These are phyloP conservation scores for Tetropium fuscum DNA, from an alignment of 2,888 invertebrate genomes.

Conservation along the genomic window DNA sequence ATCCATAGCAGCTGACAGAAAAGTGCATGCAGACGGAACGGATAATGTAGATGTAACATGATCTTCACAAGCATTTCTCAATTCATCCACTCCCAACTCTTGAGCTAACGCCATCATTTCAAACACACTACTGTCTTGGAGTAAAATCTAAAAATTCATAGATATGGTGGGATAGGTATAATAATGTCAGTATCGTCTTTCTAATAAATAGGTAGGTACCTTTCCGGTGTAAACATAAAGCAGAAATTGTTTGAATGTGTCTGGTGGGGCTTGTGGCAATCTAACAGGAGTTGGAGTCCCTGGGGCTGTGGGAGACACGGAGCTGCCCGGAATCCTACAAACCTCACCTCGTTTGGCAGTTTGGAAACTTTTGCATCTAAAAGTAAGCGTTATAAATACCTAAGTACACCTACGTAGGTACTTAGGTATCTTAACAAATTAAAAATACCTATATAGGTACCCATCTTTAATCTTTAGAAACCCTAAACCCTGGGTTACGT, in stretches of 20 bases:
- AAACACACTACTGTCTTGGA: slow-evolving; percentile 90
- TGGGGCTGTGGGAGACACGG: slow-evolving; percentile 80
- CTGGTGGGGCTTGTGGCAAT: slow-evolving; percentile 87
- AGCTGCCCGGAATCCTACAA: slow-evolving; percentile 84
- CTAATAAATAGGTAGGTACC: slow-evolving; percentile 67
- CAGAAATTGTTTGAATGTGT: slow-evolving; percentile 88
- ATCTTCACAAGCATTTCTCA: slow-evolving; percentile 88
- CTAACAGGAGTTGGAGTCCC: slow-evolving; percentile 86
- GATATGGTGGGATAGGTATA: too few species aligned
- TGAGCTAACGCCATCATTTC: slow-evolving; percentile 92
- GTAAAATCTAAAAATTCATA: slow-evolving; percentile 71
- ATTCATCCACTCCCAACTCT: slow-evolving; percentile 88
- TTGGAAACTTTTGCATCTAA: slow-evolving; percentile 91
- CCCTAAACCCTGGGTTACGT: too few species aligned
- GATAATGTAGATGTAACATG: slow-evolving; percentile 92
- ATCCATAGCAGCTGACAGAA: slow-evolving; percentile 88
- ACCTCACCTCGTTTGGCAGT: slow-evolving; percentile 87
- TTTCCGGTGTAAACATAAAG: slow-evolving; percentile 93
- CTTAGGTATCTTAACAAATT: too few species aligned
- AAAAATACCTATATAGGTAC: too few species aligned
- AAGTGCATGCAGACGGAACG: slow-evolving; percentile 89
- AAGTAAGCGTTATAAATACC: slow-evolving; percentile 46
- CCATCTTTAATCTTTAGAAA: too few species aligned
- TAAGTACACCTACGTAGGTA: too few species aligned
- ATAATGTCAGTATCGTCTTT: too few species aligned